phyloP scores from a whole-genome alignment of 1,140 invertebrate genomes.

The Hyposmocoma kahamanoa region DNA sequence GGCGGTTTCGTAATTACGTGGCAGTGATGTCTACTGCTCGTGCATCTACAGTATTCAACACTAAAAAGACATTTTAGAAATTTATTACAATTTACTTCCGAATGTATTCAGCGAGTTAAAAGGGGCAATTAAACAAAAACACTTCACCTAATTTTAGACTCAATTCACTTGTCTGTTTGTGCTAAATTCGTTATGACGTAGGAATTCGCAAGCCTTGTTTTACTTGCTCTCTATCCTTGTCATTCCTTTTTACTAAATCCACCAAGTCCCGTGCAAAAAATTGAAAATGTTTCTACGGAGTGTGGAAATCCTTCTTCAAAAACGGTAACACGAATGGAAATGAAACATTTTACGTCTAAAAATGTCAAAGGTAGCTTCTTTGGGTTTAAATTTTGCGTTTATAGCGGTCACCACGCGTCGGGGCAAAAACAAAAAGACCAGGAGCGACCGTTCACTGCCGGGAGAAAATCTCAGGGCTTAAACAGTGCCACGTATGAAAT shows the following conservation, averaged over 20 bases:
- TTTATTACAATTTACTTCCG: not conserved
- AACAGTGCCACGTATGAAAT: conserved; percentile 70
- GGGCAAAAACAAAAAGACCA: conserved; percentile 59
- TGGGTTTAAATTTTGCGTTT: conserved; percentile 72
- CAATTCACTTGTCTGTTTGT: too few species aligned
- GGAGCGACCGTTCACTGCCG: conserved; percentile 50
- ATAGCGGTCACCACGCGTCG: conserved; percentile 64
- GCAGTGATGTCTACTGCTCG: conserved; percentile 41
- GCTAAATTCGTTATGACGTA: too few species aligned
- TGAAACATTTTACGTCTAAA: conserved; percentile 64
- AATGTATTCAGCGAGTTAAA: too few species aligned
- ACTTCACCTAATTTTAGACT: too few species aligned
- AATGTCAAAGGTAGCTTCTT: conserved; percentile 70
- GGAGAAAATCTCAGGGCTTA: conserved; percentile 70
- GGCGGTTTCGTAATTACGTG: conserved; percentile 52
- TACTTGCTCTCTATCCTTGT: too few species aligned
- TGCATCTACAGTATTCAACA: conserved; percentile 30
- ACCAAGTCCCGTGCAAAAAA: too few species aligned
- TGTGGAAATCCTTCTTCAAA: conserved; percentile 7
- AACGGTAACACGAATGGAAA: conserved; percentile 46
- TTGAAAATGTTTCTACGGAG: too few species aligned
- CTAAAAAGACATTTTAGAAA: not conserved
- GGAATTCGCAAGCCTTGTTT: too few species aligned
- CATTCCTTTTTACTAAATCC: too few species aligned
- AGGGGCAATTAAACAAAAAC: too few species aligned